These are phyloP conservation scores for Noctilio leporinus DNA, from an alignment of 2,113 vertebrate species.

Conservation along the genomic window DNA sequence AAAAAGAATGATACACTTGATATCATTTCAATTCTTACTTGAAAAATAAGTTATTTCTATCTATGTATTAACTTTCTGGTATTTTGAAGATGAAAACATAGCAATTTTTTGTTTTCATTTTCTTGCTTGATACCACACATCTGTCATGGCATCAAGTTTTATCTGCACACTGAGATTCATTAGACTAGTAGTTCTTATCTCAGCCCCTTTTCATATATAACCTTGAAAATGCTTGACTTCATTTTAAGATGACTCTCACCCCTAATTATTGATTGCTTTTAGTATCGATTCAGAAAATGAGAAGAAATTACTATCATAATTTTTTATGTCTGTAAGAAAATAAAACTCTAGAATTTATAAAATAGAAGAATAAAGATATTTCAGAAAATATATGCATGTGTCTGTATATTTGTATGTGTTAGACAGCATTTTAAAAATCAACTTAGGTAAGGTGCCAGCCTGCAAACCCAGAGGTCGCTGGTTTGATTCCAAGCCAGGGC, in stretches of 20 bases:
- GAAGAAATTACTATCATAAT: constrained; percentile 63
- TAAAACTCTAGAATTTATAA: constrained; percentile 62
- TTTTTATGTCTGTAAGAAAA: constrained; percentile 59
- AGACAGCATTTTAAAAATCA: constrained; percentile 43
- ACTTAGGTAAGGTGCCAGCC: constrained; percentile 43
- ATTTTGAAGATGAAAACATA: constrained; percentile 41
- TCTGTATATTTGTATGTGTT: neutral
- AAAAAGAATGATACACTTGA: constrained; percentile 12
- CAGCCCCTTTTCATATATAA: constrained; percentile 53
- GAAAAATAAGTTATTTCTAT: constrained; percentile 22
- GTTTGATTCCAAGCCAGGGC: too few relatives aligned
- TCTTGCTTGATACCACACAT: neutral
- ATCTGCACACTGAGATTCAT: constrained; percentile 42
- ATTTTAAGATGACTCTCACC: constrained; percentile 59
- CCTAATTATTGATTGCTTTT: constrained; percentile 63
- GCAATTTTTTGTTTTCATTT: constrained; percentile 24
- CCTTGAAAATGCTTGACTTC: constrained; percentile 54
- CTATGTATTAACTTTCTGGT: constrained; percentile 10
- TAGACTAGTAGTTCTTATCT: constrained; percentile 44
- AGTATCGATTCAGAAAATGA: constrained; percentile 64
- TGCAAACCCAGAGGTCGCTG: too few relatives aligned
- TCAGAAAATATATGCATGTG: neutral
- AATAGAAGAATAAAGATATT: constrained; percentile 22
- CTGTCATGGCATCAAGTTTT: constrained; percentile 6
- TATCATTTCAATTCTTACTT: constrained; percentile 9